Base-by-base conservation (phyloP, 2,888 invertebrate species). In the Philereme transversata region DNA sequence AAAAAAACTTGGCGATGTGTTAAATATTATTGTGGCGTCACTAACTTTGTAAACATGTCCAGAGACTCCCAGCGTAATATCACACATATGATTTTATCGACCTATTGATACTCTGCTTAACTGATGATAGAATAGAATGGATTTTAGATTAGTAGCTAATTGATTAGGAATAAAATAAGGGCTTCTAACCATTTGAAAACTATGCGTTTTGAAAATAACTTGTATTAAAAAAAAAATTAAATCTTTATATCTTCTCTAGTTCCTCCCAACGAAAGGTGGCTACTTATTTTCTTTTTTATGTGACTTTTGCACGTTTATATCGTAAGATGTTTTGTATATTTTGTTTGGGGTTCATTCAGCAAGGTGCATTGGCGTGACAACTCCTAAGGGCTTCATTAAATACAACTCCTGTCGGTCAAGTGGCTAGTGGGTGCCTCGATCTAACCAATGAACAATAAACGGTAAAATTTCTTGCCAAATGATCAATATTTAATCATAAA, bases 81-180 rank as follows among this genome's bases (percentile, higher is more conserved):
- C 33, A 46, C 46, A 33, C 46, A 51, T 41, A 51, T 54, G 45
- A 61, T 61, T 65, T 55, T 40, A 51, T 56, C 52, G 48, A 62
- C 51, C 49, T 52, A 57, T 61, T 63, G 50, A 63, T 60, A 55
- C 56, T 61, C 53, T 63, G 64, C 61, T 60, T 64, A 60, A 62
- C 65, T 63, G 86, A 82, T 84, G 82, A 82, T 88, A 88, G 82
- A 75, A 82, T 88, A 87, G 84, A 82, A 87, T 80, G 81, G 76
- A 86, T 73, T 84, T 84, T 87, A 87, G 84, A 72, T 84, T 68
- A 83, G 79, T 88, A 90, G 89, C 79, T 87, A 87, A 88, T 87
- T 85, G 64, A 83, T 86, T 88, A 89, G 88, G 83, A 77, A 80
- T 83, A 82, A 81, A 81, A 77, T 86, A 86, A 82, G 86, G 84